Conservation (phyloP, 2,797 vertebrate genomes). For the Micrastur ruficollis region DNA sequence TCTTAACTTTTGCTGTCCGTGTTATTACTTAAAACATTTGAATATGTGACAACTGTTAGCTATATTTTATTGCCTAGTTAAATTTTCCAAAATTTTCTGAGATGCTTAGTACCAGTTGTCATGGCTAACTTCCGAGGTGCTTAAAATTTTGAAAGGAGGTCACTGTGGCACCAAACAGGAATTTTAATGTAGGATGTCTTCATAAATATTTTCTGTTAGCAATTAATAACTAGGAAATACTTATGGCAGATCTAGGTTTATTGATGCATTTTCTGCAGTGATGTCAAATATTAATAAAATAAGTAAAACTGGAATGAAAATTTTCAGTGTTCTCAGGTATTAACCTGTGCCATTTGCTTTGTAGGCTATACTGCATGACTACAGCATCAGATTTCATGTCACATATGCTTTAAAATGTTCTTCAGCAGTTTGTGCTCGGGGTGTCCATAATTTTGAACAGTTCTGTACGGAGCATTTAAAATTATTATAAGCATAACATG, state of each 20-base stretch:
- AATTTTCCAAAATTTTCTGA: not conserved
- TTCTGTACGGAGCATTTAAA: constrained; percentile 7
- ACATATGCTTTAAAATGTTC: not conserved
- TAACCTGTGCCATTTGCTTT: not conserved
- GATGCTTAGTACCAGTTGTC: not conserved
- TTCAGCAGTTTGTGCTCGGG: not conserved
- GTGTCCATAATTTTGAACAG: constrained; percentile 2
- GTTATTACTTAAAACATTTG: not conserved
- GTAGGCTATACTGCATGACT: not conserved
- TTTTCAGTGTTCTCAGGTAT: not conserved
- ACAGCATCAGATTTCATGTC: constrained; percentile 12
- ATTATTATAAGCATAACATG: not conserved
- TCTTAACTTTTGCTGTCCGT: not conserved
- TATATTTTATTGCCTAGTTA: not conserved
- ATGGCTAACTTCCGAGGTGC: not conserved
- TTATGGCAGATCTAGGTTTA: not conserved
- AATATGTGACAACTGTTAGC: not conserved
- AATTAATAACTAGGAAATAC: not conserved
- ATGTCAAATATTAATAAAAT: not conserved
- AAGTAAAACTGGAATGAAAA: not conserved
- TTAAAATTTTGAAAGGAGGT: not conserved
- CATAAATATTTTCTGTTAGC: not conserved
- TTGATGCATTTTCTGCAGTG: not conserved
- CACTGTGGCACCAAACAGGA: not conserved
- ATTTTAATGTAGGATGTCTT: not conserved